phyloP scores from a whole-genome alignment of 2,888 invertebrate species.

The Resseliella maxima region DNA sequence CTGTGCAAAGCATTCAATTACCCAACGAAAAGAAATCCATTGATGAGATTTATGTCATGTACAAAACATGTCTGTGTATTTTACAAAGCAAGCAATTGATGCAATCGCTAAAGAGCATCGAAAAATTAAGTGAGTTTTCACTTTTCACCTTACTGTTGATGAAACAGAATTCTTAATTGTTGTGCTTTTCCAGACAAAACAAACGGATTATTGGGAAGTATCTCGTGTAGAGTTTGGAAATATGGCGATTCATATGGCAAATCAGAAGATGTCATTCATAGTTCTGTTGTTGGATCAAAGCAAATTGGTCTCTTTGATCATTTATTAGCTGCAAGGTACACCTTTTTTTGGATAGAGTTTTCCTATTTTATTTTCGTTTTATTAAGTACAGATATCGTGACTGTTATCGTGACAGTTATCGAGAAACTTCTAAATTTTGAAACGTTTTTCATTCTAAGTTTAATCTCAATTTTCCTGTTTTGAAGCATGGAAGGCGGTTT shows the following conservation, averaged over 20 bases:
- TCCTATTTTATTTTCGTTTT: no score
- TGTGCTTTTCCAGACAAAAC: constrained; percentile 19
- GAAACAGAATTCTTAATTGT: no score
- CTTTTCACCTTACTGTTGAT: background rate
- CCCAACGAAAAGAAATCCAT: constrained; percentile 69
- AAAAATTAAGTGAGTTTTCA: constrained; percentile 20
- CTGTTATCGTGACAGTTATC: no score
- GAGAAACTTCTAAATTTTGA: background rate
- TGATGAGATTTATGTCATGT: constrained; percentile 69
- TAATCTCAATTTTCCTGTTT: no score
- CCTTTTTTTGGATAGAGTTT: no score
- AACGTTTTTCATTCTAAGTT: background rate
- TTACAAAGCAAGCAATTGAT: constrained; percentile 78
- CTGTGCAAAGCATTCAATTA: constrained; percentile 82
- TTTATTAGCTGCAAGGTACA: constrained; percentile 78
- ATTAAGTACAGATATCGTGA: no score
- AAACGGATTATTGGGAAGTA: constrained; percentile 17
- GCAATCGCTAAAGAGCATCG: constrained; percentile 73
- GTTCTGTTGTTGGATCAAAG: constrained; percentile 80
- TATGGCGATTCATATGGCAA: constrained; percentile 69
- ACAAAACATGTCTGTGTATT: constrained; percentile 79
- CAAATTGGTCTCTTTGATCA: constrained; percentile 79
- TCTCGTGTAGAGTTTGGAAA: constrained; percentile 86
- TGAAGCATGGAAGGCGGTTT: constrained; percentile 64
- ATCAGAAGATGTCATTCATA: constrained; percentile 64